Percentiles rank a stretch among this genome's conserved stretches.
Evolutionary conservation across 2,113 vertebrate species (phyloP).

Genomic region (Baryphthengus martii): DNA sequence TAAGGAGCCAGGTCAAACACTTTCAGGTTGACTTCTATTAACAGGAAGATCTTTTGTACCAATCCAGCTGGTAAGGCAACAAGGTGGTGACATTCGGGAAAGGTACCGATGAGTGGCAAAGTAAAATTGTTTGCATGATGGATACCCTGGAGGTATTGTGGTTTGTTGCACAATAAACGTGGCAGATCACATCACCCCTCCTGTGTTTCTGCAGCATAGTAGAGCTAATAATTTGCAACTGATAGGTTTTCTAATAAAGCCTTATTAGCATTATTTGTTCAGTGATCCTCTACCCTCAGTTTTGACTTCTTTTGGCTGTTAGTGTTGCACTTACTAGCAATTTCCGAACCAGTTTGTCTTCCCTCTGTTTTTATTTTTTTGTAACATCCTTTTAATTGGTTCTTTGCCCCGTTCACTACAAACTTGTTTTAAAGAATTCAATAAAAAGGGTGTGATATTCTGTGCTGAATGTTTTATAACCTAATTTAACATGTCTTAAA

Average conservation of each 20-base stretch:
- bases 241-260: slow-evolving; percentile 72
- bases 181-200: slow-evolving; percentile 16
- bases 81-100: slow-evolving; percentile 40
- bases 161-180: slow-evolving; percentile 64
- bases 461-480: slow-evolving; percentile 10
- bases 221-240: slow-evolving; percentile 69
- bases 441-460: not conserved
- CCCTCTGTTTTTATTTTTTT: not conserved
- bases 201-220: slow-evolving; percentile 23
- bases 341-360: not conserved
- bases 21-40: not conserved
- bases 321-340: not conserved
- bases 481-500: not conserved
- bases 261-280: slow-evolving; percentile 71
- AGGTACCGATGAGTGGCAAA: not conserved
- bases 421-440: slow-evolving; percentile 1
- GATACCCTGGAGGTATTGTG: slow-evolving; percentile 14
- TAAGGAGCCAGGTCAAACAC: not conserved
- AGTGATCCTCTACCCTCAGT: slow-evolving; percentile 37
- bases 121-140: slow-evolving; percentile 9
- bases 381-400: not conserved
- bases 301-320: slow-evolving; percentile 29
- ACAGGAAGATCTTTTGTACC: not conserved
- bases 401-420: not conserved
- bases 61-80: not conserved